These are phyloP conservation scores for Helicoverpa zea DNA, from an alignment of 1,140 invertebrate genomes.

Conservation along the genomic window DNA sequence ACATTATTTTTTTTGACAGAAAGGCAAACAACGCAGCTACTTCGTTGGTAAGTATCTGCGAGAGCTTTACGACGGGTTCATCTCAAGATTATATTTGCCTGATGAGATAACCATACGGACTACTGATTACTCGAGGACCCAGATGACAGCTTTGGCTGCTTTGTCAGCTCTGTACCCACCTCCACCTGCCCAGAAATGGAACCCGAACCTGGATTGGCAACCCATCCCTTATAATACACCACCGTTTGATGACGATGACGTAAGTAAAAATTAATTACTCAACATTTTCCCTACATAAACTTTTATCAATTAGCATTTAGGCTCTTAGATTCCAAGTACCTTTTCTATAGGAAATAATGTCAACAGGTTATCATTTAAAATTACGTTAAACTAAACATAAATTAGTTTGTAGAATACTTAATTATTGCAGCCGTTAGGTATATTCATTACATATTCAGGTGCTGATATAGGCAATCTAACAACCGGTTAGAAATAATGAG, in stretches of 20 bases:
- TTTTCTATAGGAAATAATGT: too few species aligned
- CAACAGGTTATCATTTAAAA: too few species aligned
- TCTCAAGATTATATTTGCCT: slow-evolving; percentile 78
- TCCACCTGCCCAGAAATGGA: slow-evolving; percentile 80
- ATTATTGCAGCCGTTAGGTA: too few species aligned
- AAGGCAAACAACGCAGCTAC: slow-evolving; percentile 83
- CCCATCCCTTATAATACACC: slow-evolving; percentile 86
- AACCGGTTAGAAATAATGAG: not conserved
- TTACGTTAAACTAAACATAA: too few species aligned
- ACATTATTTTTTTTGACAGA: slow-evolving; percentile 65
- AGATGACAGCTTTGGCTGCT: slow-evolving; percentile 87
- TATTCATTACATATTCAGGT: too few species aligned
- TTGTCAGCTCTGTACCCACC: slow-evolving; percentile 88
- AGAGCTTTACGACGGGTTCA: slow-evolving; percentile 73
- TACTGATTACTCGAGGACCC: slow-evolving; percentile 88
- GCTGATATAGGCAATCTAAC: not conserved
- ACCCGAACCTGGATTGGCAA: slow-evolving; percentile 86
- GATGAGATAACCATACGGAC: slow-evolving; percentile 86
- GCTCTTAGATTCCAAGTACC: not conserved
- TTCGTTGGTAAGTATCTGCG: slow-evolving; percentile 81
- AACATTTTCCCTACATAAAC: not conserved
- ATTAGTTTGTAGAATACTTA: too few species aligned
- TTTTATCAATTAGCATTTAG: not conserved
- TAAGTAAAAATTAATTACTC: slow-evolving; percentile 65
- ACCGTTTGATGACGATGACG: slow-evolving; percentile 81